Conservation (phyloP, 2,888 invertebrate species). For the Drosophila anceps region DNA sequence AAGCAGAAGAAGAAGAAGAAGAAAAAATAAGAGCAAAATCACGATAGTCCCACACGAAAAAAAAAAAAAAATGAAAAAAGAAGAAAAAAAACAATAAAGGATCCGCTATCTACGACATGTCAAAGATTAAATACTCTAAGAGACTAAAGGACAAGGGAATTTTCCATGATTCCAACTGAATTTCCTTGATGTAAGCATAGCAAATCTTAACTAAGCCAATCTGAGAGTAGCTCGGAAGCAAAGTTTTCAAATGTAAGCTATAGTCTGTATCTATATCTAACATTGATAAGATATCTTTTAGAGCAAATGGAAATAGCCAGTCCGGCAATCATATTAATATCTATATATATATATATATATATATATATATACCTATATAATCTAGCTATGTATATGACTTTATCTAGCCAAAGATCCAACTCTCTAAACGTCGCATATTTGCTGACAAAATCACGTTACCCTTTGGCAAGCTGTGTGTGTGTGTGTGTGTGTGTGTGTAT, state of each 20-base stretch:
- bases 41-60: slow-evolving; percentile 3
- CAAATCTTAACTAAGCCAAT: too few species aligned
- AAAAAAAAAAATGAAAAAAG: too few species aligned
- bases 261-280: too few species aligned
- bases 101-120: background rate
- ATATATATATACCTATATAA: background rate
- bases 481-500: too few species aligned
- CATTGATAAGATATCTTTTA: background rate
- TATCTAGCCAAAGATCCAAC: too few species aligned
- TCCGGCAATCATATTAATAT: background rate
- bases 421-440: background rate
- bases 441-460: background rate
- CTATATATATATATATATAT: background rate
- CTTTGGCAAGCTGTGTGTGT: background rate
- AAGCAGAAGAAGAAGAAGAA: background rate
- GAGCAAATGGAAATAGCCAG: too few species aligned
- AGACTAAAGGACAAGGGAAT: background rate
- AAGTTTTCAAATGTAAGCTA: too few species aligned
- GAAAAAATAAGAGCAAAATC: slow-evolving; percentile 12
- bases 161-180: background rate
- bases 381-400: too few species aligned
- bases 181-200: background rate
- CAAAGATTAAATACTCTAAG: slow-evolving; percentile 5
- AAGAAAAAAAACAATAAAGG: background rate
- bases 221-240: too few species aligned